Conservation (phyloP, 2,797 vertebrate species). For the Muscicapa striata region DNA sequence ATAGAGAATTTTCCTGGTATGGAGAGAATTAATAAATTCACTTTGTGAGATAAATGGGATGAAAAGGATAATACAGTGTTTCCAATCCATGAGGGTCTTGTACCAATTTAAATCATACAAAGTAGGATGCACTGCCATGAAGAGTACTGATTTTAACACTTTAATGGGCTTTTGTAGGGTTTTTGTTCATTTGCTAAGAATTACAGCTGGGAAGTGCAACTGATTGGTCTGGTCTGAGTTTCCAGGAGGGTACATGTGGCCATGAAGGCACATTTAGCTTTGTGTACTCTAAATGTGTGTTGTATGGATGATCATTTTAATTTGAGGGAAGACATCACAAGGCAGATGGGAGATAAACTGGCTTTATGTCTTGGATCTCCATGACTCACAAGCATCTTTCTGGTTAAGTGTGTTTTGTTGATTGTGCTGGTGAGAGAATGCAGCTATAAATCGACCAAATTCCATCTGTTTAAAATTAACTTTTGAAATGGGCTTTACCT, state of each 20-base stretch:
- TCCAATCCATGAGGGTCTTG: slow-evolving; percentile 24
- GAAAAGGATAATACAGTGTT: slow-evolving; percentile 23
- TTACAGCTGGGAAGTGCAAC: background rate
- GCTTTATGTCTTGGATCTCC: background rate
- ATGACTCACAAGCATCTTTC: background rate
- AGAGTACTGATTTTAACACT: background rate
- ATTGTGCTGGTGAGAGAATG: background rate
- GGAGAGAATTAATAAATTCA: slow-evolving; percentile 30
- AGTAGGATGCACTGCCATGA: background rate
- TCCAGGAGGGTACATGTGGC: background rate
- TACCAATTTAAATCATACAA: slow-evolving; percentile 45
- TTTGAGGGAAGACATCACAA: background rate
- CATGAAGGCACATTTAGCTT: background rate
- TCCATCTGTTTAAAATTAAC: slow-evolving; percentile 2
- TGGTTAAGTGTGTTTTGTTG: background rate
- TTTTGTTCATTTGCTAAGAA: background rate
- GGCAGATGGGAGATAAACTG: background rate
- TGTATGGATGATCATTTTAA: background rate
- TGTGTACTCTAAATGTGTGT: background rate
- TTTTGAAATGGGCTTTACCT: slow-evolving; percentile 16
- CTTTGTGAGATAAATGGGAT: slow-evolving; percentile 22
- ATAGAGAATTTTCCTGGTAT: slow-evolving; percentile 27
- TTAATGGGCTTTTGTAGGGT: background rate
- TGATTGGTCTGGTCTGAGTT: background rate
- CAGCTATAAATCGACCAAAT: background rate